phyloP scores from a whole-genome alignment of 2,888 invertebrate species.

The Papilio demoleus region DNA sequence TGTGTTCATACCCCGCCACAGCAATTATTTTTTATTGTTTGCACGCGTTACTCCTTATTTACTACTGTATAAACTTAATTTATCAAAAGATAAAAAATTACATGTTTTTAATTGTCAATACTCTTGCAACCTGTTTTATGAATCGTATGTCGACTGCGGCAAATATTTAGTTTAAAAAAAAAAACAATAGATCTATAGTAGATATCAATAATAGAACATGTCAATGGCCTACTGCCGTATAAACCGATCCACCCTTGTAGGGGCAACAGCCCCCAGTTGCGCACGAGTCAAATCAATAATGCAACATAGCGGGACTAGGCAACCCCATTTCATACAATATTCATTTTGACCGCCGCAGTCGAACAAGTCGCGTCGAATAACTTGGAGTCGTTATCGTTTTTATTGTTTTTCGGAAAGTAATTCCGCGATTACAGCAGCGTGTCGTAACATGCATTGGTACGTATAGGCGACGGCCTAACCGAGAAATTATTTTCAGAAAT shows the following conservation, averaged over 20 bases:
- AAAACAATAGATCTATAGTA: conserved; percentile 51
- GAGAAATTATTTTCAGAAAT: conserved; percentile 63
- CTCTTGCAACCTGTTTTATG: conserved; percentile 13
- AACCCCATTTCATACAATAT: conserved; percentile 54
- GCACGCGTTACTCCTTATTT: conserved; percentile 14
- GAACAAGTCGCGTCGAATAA: conserved; percentile 54
- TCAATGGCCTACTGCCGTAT: conserved; percentile 55
- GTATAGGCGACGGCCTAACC: conserved; percentile 55
- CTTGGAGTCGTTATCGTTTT: conserved; percentile 69
- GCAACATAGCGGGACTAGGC: conserved; percentile 54
- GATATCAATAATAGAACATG: conserved; percentile 49
- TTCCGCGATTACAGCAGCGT: conserved; percentile 67
- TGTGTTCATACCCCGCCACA: background rate
- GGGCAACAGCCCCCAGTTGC: conserved; percentile 66
- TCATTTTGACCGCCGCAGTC: conserved; percentile 50
- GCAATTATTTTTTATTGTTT: conserved; percentile 17
- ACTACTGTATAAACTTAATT: conserved; percentile 9
- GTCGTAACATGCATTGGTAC: conserved; percentile 78
- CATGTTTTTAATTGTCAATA: background rate
- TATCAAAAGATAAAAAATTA: conserved; percentile 6
- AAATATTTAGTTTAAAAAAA: background rate
- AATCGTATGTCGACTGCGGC: background rate
- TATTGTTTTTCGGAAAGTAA: conserved; percentile 79
- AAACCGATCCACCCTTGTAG: conserved; percentile 43
- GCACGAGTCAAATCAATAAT: conserved; percentile 77